Base-by-base conservation (phyloP, 2,113 vertebrate species). In the Limanda limanda region DNA sequence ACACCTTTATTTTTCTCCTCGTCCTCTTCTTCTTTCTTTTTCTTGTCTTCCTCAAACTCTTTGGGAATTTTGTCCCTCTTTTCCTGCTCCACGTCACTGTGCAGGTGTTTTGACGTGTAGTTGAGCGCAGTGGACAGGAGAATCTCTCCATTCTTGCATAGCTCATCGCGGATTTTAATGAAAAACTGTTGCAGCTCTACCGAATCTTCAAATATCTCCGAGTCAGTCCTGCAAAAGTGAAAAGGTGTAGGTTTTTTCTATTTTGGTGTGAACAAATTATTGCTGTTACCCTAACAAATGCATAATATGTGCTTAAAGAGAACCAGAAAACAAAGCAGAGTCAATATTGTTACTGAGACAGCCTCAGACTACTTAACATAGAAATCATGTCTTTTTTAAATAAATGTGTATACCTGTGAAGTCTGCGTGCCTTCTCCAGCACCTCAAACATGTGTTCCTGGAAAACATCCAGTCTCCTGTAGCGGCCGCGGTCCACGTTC, bases 401-500 rank as follows among this genome's bases (percentile, higher is more conserved):
- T 18, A n/a, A 45, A 1, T 24, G 27, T 6, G 9, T 47, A 9
- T 91, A 99, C 98, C 98, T 95, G 90, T 98, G 96, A 81, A 99
- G 94, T 56, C 96, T 95, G 72, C 98, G 95, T 55, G 98, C 97
- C 60, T 97, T 96, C 90, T 99, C 98, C 76, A 99, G 87, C 47
- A 99, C 96, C 85, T 99, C 97, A 90, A 98, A 99, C 96, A 98
- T 96, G 77, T 99, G 97, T 82, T 99, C 98, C 92, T 99, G 98
- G 89, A 99, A 99, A 85, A 98, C 94, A 35, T 99, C 98, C 51
- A 99, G 84, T 51, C 98, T 94, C 62, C 95, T 94, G 78, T 99
- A 99, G 48, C 96, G 96, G 57, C 97, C 96, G 56, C 94, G 96
- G 84, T 99, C 98, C 87, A 99, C 96, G 23, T 97, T 99, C 76